These are phyloP conservation scores for Phengaris alcon DNA, from an alignment of 2,888 invertebrate genomes.

Conservation along the genomic window DNA sequence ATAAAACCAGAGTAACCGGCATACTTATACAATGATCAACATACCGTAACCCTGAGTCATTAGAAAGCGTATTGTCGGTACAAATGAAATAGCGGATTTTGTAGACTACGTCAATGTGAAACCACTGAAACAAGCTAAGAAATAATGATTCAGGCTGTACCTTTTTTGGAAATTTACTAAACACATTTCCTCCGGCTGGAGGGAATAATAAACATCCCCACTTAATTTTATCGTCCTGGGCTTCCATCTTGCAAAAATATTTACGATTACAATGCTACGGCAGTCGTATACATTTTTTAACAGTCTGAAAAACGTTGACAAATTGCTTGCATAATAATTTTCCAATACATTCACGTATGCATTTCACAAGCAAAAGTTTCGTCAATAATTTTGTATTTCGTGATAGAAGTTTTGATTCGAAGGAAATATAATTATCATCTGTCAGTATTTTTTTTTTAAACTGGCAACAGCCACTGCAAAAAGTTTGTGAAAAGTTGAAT, in stretches of 20 bases:
- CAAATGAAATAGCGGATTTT: constrained; percentile 5
- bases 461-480: neutral
- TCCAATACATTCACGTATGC: constrained; percentile 23
- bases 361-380: constrained; percentile 25
- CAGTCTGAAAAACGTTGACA: constrained; percentile 11
- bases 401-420: constrained; percentile 5
- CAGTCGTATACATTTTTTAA: neutral
- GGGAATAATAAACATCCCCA: constrained; percentile 89
- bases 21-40: constrained; percentile 33
- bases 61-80: constrained; percentile 39
- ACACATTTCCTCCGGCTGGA: constrained; percentile 81
- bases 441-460: neutral
- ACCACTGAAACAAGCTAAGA: neutral
- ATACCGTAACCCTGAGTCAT: constrained; percentile 41
- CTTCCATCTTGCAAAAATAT: constrained; percentile 76
- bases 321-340: constrained; percentile 11
- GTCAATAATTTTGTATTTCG: constrained; percentile 10
- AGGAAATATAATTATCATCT: constrained; percentile 13
- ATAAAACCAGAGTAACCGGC: constrained; percentile 27
- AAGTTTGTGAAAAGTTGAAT: neutral
- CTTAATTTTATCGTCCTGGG: constrained; percentile 84
- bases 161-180: constrained; percentile 88
- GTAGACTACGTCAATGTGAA: neutral
- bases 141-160: constrained; percentile 52
- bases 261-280: constrained; percentile 1